phyloP scores from a whole-genome alignment of 1,140 invertebrate species.

The Bombus haemorrhoidalis region DNA sequence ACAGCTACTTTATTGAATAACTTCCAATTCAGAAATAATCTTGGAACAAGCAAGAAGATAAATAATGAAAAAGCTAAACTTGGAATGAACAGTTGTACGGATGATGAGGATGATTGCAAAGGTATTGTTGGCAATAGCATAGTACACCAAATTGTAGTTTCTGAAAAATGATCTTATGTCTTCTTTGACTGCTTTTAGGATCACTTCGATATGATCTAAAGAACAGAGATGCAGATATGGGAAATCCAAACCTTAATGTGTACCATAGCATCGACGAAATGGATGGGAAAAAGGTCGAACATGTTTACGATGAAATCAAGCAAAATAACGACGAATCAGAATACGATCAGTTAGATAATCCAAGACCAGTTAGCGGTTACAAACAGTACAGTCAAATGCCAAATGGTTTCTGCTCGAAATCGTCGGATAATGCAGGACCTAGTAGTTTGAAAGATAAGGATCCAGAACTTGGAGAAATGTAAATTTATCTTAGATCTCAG shows the following conservation, averaged over 20 bases:
- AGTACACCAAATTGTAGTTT: neutral
- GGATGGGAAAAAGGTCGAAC: conserved; percentile 88
- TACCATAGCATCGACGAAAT: conserved; percentile 91
- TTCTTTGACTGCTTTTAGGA: neutral
- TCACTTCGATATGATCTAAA: conserved; percentile 85
- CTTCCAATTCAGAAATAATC: conserved; percentile 86
- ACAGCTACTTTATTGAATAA: conserved; percentile 85
- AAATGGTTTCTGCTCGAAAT: conserved; percentile 81
- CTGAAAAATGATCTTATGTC: neutral
- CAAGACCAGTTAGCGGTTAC: conserved; percentile 87
- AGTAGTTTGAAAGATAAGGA: conserved; percentile 68
- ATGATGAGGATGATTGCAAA: conserved; percentile 82
- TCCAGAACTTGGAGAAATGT: conserved; percentile 64
- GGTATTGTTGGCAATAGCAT: conserved; percentile 74
- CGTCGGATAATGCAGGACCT: conserved; percentile 60
- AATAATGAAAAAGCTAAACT: conserved; percentile 76
- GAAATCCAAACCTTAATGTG: conserved; percentile 91
- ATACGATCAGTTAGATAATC: conserved; percentile 94
- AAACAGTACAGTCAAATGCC: conserved; percentile 92
- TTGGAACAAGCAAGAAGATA: conserved; percentile 83
- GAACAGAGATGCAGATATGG: conserved; percentile 91
- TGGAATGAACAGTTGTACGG: conserved; percentile 66
- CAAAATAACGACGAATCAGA: conserved; percentile 90
- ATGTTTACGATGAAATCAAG: conserved; percentile 96
- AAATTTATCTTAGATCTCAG: conserved; percentile 12